phyloP scores from a whole-genome alignment of 2,797 vertebrate genomes.

The Rachycentron canadum region DNA sequence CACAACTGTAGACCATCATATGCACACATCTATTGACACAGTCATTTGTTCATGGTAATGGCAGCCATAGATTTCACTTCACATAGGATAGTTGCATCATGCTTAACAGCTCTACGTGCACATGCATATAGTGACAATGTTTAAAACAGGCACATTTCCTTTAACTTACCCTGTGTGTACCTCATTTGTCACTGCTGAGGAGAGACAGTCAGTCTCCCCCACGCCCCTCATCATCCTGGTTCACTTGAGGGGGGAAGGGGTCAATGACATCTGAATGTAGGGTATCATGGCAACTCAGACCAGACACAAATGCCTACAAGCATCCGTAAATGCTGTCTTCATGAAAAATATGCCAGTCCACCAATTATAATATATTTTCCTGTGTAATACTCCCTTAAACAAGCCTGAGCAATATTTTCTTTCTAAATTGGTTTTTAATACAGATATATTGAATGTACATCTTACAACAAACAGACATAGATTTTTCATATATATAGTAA shows the following conservation, averaged over 20 bases:
- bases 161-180: not conserved
- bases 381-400: conserved; percentile 1
- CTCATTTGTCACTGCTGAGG: conserved; percentile 27
- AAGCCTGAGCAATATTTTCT: conserved; percentile 19
- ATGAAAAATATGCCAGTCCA: not conserved
- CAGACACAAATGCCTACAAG: not conserved
- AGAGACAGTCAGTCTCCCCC: conserved; percentile 60
- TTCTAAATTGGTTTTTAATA: conserved; percentile 76
- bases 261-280: conserved; percentile 48
- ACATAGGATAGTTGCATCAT: not conserved
- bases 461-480: conserved; percentile 77
- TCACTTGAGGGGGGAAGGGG: conserved; percentile 51
- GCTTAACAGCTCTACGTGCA: not conserved
- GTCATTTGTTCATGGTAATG: not conserved
- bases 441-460: conserved; percentile 78
- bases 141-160: conserved; percentile 9
- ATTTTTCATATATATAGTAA: conserved; percentile 71
- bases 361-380: not conserved
- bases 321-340: not conserved
- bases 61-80: conserved; percentile 14
- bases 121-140: not conserved
- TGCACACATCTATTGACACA: too few relatives aligned
- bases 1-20: not conserved
- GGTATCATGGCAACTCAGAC: not conserved
- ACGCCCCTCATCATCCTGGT: conserved; percentile 34